Evolutionary conservation across 2,888 invertebrate species (phyloP).

Genomic region (Coelopa pilipes): DNA sequence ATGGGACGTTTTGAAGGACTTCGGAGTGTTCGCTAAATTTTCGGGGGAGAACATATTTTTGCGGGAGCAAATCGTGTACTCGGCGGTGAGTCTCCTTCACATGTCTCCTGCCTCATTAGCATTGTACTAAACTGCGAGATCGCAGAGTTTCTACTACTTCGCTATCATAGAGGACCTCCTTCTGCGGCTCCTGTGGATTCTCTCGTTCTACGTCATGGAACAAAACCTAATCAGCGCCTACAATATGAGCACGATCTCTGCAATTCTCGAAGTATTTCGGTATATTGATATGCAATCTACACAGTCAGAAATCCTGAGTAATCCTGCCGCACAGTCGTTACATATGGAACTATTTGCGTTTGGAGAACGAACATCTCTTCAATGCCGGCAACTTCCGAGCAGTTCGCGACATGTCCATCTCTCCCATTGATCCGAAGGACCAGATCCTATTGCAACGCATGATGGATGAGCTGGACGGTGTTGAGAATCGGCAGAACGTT

Average conservation of each 20-base stretch:
- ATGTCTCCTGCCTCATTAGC: too few species aligned
- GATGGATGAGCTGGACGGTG: slow-evolving; percentile 93
- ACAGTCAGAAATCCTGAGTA: too few species aligned
- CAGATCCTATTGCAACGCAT: slow-evolving; percentile 85
- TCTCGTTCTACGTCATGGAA: slow-evolving; percentile 84
- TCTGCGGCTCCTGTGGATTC: slow-evolving; percentile 90
- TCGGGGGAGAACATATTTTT: slow-evolving; percentile 89
- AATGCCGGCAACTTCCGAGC: slow-evolving; percentile 98
- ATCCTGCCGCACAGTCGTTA: slow-evolving; percentile 90
- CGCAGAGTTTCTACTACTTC: slow-evolving; percentile 79
- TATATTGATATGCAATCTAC: slow-evolving; percentile 57
- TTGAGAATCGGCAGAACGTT: slow-evolving; percentile 71
- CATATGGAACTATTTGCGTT: slow-evolving; percentile 98
- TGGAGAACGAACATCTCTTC: slow-evolving; percentile 98
- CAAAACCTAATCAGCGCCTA: slow-evolving; percentile 77
- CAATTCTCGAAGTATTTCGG: slow-evolving; percentile 89
- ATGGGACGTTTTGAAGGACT: slow-evolving; percentile 98
- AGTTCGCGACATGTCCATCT: slow-evolving; percentile 94
- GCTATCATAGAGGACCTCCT: slow-evolving; percentile 95
- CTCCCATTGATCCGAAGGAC: slow-evolving; percentile 85
- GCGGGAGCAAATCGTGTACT: slow-evolving; percentile 93
- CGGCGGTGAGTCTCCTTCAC: slow-evolving; percentile 75
- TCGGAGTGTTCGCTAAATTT: slow-evolving; percentile 91
- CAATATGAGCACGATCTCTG: slow-evolving; percentile 81
- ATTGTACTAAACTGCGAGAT: neutral